Evolutionary conservation across 53 echinoderm and acorn worm species (phyloP).

Genomic region (Holothuria leucospilota): DNA sequence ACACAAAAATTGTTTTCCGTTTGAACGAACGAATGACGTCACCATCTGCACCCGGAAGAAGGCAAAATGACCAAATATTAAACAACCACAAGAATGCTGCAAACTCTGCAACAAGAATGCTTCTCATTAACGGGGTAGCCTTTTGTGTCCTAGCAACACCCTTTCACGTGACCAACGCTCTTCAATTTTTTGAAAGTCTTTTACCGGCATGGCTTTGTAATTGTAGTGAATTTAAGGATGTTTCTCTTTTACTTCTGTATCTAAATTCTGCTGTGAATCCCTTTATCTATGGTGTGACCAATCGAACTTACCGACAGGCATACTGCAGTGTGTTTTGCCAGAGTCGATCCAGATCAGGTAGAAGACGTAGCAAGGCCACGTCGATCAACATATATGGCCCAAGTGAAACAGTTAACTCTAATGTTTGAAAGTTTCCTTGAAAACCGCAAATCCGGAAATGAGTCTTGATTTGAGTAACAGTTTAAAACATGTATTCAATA

Average conservation of each 20-base stretch:
- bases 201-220: background rate
- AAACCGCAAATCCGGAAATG: too few relatives aligned
- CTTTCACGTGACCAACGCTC: background rate
- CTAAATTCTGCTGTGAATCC: conserved; percentile 12
- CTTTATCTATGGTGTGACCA: conserved; percentile 12
- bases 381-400: too few relatives aligned
- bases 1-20: background rate
- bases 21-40: background rate
- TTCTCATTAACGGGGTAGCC: background rate
- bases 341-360: background rate
- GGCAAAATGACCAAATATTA: background rate
- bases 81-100: background rate
- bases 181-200: background rate
- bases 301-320: background rate
- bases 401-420: too few relatives aligned
- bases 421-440: too few relatives aligned
- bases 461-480: too few relatives aligned
- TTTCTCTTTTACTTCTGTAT: background rate
- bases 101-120: conserved; percentile 12
- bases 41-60: background rate
- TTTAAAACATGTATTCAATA: too few relatives aligned
- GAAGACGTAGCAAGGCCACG: too few relatives aligned
- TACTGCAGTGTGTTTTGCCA: background rate
- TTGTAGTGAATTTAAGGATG: background rate
- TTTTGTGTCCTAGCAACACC: conserved; percentile 10